Base-by-base conservation (phyloP, 2,797 vertebrate genomes). In the Pseudotriccus pelzelni region DNA sequence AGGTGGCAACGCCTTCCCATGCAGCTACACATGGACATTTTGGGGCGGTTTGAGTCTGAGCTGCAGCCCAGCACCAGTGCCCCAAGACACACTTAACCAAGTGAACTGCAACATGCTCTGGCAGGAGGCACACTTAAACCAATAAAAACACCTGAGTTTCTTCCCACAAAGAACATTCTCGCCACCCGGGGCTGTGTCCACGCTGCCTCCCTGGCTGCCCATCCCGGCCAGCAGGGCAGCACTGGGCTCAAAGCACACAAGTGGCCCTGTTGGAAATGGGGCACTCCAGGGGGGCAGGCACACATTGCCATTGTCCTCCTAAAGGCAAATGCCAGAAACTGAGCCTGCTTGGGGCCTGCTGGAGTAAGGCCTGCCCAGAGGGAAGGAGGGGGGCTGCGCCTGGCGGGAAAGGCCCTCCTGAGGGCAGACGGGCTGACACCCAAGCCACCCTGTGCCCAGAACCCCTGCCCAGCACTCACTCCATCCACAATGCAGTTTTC, bases 371-470 rank as follows among this genome's bases (percentile, higher is more conserved):
- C 56, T 76, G 27, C 32, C 32, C 10, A 9, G 19, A 19, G 17
- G 11, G 32, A 41, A 10, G 39, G 46, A 34, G 8, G 6, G 20
- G 53, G 8, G 44, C 36, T 23, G 28, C 3, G 24, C 13, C 39
- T 5, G 10, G 23, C 56, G 50, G 41, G 44, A 60, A 30, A 16
- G 16, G 23, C 4, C 5, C 11, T 56, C 53, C n/a, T n/a, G 44
- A 55, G 12, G 28, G 34, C 34, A 43, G 36, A 47, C 13, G 22
- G 10, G 12, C 70, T 60, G 41, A 8, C 46, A 5, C 25, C 17
- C 19, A 0, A 0, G 9, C 19, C 15, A 52, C 37, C 30, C 55
- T 1, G 2, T 2, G 19, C 19, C 22, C 10, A 1, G 41, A 16
- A 17, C 13, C 28, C 15, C 12, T 2, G 1, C 4, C 19, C 72